Evolutionary conservation across 2,888 invertebrate species (phyloP).

Genomic region (Trisateles emortualis): DNA sequence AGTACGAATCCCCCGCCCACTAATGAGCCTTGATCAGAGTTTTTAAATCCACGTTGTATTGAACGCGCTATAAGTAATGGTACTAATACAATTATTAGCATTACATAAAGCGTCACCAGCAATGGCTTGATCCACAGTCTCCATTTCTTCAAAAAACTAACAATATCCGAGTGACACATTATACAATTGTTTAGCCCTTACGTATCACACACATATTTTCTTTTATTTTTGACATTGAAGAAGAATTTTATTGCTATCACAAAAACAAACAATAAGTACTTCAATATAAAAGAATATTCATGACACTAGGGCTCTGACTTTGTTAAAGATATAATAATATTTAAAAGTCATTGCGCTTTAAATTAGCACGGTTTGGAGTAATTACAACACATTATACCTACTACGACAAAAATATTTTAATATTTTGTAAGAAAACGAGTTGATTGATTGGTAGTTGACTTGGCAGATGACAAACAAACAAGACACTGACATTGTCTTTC

Average conservation of each 20-base stretch:
- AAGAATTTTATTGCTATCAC: constrained; percentile 1
- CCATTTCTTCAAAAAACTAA: constrained; percentile 88
- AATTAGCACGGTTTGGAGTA: too few relatives aligned
- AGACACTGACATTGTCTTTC: too few relatives aligned
- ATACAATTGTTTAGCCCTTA: constrained; percentile 34
- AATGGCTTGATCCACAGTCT: constrained; percentile 96
- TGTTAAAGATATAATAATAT: too few relatives aligned
- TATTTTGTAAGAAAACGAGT: too few relatives aligned
- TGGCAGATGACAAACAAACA: too few relatives aligned
- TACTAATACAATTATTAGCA: constrained; percentile 93
- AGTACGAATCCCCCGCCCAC: constrained; percentile 97
- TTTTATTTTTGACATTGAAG: constrained; percentile 13
- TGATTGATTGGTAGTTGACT: too few relatives aligned
- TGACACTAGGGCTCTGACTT: too few relatives aligned
- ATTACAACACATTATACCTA: too few relatives aligned
- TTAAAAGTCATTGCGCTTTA: too few relatives aligned
- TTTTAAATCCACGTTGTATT: constrained; percentile 91
- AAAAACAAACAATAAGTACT: not conserved
- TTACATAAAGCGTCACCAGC: constrained; percentile 92
- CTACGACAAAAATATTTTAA: too few relatives aligned
- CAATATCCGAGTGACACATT: constrained; percentile 75
- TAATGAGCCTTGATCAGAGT: constrained; percentile 93
- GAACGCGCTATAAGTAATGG: constrained; percentile 94
- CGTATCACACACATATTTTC: constrained; percentile 44
- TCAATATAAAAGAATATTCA: constrained; percentile 2